Conservation (phyloP, 1,140 invertebrate genomes). For the Asbolus verrucosus region DNA sequence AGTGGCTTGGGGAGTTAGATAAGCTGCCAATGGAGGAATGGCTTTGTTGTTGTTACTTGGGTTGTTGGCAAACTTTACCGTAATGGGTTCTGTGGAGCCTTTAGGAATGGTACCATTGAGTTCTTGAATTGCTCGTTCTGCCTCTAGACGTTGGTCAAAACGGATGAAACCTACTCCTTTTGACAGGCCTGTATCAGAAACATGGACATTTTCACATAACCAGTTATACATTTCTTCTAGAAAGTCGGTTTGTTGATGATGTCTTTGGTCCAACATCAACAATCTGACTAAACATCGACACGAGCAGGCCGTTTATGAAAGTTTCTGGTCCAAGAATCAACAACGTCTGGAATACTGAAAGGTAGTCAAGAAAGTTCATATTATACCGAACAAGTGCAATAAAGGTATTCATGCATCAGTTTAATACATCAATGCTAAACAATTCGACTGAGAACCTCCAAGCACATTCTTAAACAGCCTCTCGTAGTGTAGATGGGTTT, state of each 20-base stretch:
- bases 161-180: conserved; percentile 99
- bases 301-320: conserved; percentile 24
- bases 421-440: conserved; percentile 34
- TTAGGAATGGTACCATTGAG: conserved; percentile 97
- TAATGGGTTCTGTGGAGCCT: conserved; percentile 96
- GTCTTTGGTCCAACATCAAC: not conserved
- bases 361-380: conserved; percentile 20
- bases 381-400: conserved; percentile 18
- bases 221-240: not conserved
- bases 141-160: conserved; percentile 97
- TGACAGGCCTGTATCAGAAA: conserved; percentile 80
- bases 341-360: conserved; percentile 31
- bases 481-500: conserved; percentile 33
- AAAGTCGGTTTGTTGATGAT: not conserved
- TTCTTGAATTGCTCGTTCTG: conserved; percentile 97
- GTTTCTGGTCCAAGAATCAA: conserved; percentile 11
- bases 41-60: conserved; percentile 95
- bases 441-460: conserved; percentile 21
- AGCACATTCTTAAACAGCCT: conserved; percentile 52
- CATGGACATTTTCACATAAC: conserved; percentile 2
- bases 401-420: conserved; percentile 41
- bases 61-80: conserved; percentile 99
- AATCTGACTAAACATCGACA: conserved; percentile 11
- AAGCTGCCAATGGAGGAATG: conserved; percentile 91
- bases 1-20: conserved; percentile 85